phyloP scores from a whole-genome alignment of 2,113 vertebrate genomes.

The Ariopsis seemanni region DNA sequence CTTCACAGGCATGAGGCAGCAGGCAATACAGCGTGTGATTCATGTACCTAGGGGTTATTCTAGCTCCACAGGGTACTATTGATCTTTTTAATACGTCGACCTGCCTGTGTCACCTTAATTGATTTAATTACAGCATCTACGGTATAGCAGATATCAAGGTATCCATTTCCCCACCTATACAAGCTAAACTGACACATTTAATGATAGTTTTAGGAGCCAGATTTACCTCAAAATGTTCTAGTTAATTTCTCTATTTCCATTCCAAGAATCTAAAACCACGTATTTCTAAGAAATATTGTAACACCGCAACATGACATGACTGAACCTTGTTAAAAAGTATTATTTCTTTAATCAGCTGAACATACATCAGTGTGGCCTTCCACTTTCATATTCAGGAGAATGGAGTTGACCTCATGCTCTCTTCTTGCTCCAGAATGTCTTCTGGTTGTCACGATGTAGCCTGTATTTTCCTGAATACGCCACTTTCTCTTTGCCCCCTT shows the following conservation, averaged over 20 bases:
- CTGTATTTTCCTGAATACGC: constrained; percentile 36
- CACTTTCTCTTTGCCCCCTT: constrained; percentile 43
- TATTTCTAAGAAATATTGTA: not conserved
- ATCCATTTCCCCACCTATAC: not conserved
- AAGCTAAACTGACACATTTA: not conserved
- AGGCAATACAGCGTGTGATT: no score
- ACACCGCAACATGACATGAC: not conserved
- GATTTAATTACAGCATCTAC: not conserved
- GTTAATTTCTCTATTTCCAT: not conserved
- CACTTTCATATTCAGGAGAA: constrained; percentile 34
- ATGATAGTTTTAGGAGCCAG: not conserved
- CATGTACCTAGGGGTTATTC: no score
- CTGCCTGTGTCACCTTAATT: not conserved
- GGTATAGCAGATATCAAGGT: not conserved
- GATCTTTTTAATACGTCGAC: no score
- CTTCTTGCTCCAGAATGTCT: constrained; percentile 20
- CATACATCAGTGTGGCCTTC: not conserved
- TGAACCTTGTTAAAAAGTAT: not conserved
- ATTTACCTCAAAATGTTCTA: not conserved
- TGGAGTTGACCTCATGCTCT: constrained; percentile 37
- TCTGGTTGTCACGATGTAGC: not conserved
- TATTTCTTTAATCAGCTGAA: constrained; percentile 29
- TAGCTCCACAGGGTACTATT: no score
- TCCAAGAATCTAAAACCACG: not conserved
- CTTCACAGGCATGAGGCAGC: no score